Conservation (phyloP, 1,140 invertebrate species). For the Philopotamus ludificatus region DNA sequence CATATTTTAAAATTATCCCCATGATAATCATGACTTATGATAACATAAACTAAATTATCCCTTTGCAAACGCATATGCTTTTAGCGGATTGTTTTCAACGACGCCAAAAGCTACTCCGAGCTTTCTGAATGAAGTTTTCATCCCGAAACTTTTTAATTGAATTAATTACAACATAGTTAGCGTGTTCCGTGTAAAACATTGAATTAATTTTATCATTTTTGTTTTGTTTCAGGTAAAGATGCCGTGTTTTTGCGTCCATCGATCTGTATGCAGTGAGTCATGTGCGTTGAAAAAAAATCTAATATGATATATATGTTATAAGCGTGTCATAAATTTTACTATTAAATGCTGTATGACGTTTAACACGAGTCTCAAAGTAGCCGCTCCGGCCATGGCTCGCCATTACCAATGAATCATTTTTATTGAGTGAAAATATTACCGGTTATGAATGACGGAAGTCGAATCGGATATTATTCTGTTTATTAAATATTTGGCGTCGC, state of each 20-base stretch:
- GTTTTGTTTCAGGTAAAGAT: constrained; percentile 13
- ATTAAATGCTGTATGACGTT: not conserved
- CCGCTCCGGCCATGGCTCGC: not conserved
- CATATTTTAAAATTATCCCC: too few species aligned
- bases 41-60: too few species aligned
- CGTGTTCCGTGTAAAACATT: not conserved
- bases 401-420: not conserved
- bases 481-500: not conserved
- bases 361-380: not conserved
- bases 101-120: not conserved
- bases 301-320: not conserved
- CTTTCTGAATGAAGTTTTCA: constrained; percentile 1
- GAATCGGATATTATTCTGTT: too few species aligned
- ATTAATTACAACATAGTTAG: constrained; percentile 1
- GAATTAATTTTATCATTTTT: not conserved
- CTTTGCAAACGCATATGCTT: too few species aligned
- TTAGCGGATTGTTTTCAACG: too few species aligned
- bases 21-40: too few species aligned
- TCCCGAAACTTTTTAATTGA: constrained; percentile 15
- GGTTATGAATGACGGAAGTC: too few species aligned
- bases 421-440: not conserved
- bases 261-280: not conserved
- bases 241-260: not conserved
- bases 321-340: not conserved
- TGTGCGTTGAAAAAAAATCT: too few species aligned